Base-by-base conservation (phyloP, 37 sponge, comb jelly and placozoan genomes). In the Corticium candelabrum region DNA sequence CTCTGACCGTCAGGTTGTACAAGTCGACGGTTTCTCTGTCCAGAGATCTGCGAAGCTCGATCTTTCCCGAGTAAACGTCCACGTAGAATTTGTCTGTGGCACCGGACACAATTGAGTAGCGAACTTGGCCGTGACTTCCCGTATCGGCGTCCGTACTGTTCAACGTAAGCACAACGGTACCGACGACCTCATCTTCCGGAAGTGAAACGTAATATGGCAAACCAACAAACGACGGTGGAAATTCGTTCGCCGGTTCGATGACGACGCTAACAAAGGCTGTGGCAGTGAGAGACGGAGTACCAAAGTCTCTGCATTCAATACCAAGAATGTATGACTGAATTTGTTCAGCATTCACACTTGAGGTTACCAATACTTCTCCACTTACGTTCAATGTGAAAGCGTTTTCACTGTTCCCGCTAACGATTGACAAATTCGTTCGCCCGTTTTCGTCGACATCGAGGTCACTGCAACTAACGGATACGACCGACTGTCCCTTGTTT, bases 391-490 rank as follows among this genome's bases (percentile, higher is more conserved):
- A 11, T 43, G 11, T 43, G 56, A 11, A 21, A 11, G 11, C 11
- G 56, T 43, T 43, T 5, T 21, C 56, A 43, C 11, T 43, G 56
- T 5, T 43, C n/a, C n/a, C n/a, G 33, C 36, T 29, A 43, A 43
- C 11, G 56, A 70, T 50, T 27, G 62, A 50, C 21, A 50, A 27
- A 50, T 50, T 21, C 15, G 62, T 50, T 50, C 21, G 11, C 21
- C 62, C 62, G 62, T 50, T 50, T 11, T 27, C 15, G 21, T 21
- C 62, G 29, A 5, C 21, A 69, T 90, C 91, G 30, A 29, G 30
- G 79, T 90, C 91, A 2, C 80, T 87, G 69, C 91, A 90, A 32
- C 38, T 38, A 33, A 37, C 40, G 29, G 77, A 57, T 21, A 70
- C 35, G 34, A 90, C 77, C 29, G 29, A 29, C 73, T 29, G 33